Percentiles rank a stretch among this genome's conserved stretches.
Conservation (phyloP, 2,797 vertebrate genomes). For the Melanotaenia trifasciata region DNA sequence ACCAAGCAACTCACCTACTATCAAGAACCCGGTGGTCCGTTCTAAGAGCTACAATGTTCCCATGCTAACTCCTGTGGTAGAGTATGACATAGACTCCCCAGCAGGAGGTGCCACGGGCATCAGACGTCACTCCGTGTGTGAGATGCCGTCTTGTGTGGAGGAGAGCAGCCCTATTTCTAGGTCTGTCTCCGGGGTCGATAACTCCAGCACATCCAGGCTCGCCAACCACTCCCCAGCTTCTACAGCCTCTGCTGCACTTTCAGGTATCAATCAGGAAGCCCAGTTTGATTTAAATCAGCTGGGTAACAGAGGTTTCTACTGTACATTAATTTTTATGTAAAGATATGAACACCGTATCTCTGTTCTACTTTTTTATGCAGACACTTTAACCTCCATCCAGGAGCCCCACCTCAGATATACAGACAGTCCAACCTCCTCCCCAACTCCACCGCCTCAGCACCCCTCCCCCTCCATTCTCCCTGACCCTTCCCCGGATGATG, state of each 20-base stretch:
- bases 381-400: conserved; percentile 54
- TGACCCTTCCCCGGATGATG: conserved; percentile 67
- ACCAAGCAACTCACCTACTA: conserved; percentile 71
- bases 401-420: conserved; percentile 33
- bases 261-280: conserved; percentile 42
- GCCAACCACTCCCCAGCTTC: conserved; percentile 68
- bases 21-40: conserved; percentile 92
- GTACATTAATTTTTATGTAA: not conserved
- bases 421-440: conserved; percentile 6
- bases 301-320: too few species aligned
- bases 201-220: conserved; percentile 38
- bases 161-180: conserved; percentile 76
- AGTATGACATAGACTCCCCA: conserved; percentile 81
- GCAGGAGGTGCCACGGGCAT: conserved; percentile 65
- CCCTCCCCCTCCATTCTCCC: conserved; percentile 77
- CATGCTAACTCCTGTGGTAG: conserved; percentile 90
- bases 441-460: conserved; percentile 30
- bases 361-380: conserved; percentile 27
- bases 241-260: conserved; percentile 58
- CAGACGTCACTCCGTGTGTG: conserved; percentile 92
- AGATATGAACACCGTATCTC: not conserved
- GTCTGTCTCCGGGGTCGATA: conserved; percentile 4
- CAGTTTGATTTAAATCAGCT: too few species aligned
- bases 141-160: conserved; percentile 92
- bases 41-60: conserved; percentile 97